A percentile compares a stretch with the other conserved stretches of the same genome.
phyloP scores from a whole-genome alignment of 2,113 vertebrate species.

The Tauraco erythrolophus region DNA sequence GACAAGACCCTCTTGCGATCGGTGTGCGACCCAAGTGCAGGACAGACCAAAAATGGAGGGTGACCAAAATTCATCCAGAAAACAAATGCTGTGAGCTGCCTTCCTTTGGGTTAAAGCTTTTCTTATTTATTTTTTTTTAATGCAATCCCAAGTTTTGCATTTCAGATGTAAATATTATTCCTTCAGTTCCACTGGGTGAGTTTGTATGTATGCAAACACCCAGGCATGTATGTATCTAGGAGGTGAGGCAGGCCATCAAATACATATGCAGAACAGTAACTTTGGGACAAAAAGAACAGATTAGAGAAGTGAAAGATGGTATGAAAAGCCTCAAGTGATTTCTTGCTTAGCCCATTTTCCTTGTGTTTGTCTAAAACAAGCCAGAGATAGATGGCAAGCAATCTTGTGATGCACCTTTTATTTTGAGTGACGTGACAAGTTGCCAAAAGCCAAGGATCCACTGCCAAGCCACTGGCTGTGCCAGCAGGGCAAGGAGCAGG shows the following conservation, averaged over 20 bases:
- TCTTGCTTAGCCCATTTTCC: not conserved
- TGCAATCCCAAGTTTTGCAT: not conserved
- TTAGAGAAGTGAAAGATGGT: not conserved
- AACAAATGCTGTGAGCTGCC: not conserved
- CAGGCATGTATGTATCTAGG: no score
- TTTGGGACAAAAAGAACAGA: not conserved
- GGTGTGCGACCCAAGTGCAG: not conserved
- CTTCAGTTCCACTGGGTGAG: not conserved
- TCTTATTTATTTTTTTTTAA: not conserved
- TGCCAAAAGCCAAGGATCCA: not conserved
- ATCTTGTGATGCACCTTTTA: not conserved
- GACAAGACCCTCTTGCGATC: not conserved
- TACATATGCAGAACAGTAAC: not conserved
- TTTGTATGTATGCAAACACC: not conserved
- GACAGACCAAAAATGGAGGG: not conserved
- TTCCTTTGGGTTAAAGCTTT: not conserved
- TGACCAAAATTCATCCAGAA: not conserved
- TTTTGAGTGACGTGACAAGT: not conserved
- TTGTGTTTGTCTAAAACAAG: not conserved
- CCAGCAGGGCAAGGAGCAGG: not conserved
- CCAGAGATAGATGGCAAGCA: not conserved
- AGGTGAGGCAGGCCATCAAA: not conserved
- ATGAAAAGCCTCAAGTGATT: not conserved
- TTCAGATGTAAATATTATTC: not conserved
- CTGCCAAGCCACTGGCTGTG: not conserved